Evolutionary conservation across 2,888 invertebrate species (phyloP).

Genomic region (Cryptops parisi): DNA sequence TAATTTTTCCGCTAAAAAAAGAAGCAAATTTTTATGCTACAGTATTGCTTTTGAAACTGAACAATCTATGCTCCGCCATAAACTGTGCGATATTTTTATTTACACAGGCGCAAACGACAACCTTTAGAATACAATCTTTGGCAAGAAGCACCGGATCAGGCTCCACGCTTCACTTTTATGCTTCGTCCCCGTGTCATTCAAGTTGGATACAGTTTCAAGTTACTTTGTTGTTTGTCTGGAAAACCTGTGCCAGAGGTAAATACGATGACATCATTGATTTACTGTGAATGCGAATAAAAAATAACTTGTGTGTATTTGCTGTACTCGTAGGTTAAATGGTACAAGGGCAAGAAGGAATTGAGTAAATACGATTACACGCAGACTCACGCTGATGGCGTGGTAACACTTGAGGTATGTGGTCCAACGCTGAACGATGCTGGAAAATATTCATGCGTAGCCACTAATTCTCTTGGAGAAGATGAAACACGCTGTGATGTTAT

Average conservation of each 20-base stretch:
- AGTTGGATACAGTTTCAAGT: conserved; percentile 78
- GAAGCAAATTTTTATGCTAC: background rate
- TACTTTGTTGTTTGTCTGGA: conserved; percentile 90
- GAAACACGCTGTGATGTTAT: conserved; percentile 92
- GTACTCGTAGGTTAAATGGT: conserved; percentile 46
- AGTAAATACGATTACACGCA: conserved; percentile 81
- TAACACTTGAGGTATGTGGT: conserved; percentile 90
- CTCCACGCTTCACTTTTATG: conserved; percentile 95
- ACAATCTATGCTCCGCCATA: background rate
- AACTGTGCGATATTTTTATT: background rate
- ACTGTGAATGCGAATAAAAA: too few relatives aligned
- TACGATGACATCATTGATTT: too few relatives aligned
- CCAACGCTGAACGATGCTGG: conserved; percentile 92
- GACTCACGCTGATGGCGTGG: conserved; percentile 84
- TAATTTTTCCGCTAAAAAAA: background rate
- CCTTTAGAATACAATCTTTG: conserved; percentile 66
- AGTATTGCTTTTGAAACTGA: too few relatives aligned
- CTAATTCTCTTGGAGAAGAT: conserved; percentile 84
- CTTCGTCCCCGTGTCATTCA: conserved; percentile 98
- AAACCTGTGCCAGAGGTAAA: conserved; percentile 87
- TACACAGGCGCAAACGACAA: conserved; percentile 48
- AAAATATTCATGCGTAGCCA: conserved; percentile 85
- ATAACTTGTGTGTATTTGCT: too few relatives aligned
- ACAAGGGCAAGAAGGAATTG: conserved; percentile 82
- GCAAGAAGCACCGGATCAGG: conserved; percentile 83